Evolutionary conservation across 2,888 invertebrate species (phyloP).

Genomic region (Lasioglossum calceatum): DNA sequence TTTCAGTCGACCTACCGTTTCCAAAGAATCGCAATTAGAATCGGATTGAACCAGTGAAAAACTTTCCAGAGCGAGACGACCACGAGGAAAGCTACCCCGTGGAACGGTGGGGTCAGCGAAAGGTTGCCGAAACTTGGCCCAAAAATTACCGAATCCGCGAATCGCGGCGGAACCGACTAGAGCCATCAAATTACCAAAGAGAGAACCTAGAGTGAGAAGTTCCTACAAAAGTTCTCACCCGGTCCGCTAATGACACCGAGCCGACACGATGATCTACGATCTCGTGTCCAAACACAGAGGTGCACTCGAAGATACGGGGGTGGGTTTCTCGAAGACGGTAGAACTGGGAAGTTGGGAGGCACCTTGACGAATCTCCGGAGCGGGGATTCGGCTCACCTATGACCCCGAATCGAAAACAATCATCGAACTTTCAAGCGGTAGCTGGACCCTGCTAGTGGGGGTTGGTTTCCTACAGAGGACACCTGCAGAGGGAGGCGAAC

Average conservation of each 20-base stretch:
- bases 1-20: neutral
- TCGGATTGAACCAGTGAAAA: neutral
- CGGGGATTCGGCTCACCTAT: neutral
- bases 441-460: neutral
- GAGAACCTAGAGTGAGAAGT: neutral
- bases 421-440: slow-evolving; percentile 17
- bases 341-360: neutral
- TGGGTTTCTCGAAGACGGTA: neutral
- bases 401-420: slow-evolving; percentile 30
- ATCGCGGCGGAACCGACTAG: slow-evolving; percentile 14
- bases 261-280: slow-evolving; percentile 28
- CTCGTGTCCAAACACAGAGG: neutral
- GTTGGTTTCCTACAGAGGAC: slow-evolving; percentile 29
- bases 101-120: slow-evolving; percentile 12
- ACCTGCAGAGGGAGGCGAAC: slow-evolving; percentile 35
- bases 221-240: neutral
- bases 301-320: neutral
- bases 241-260: neutral
- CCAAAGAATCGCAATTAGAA: slow-evolving; percentile 11
- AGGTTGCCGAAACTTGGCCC: slow-evolving; percentile 11
- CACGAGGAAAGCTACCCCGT: neutral
- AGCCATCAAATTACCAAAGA: neutral
- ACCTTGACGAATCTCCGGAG: slow-evolving; percentile 9
- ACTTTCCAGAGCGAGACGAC: neutral
- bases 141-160: slow-evolving; percentile 29